Conservation (phyloP, 2,113 vertebrate genomes). For the Tretioscincus oriximinensis region DNA sequence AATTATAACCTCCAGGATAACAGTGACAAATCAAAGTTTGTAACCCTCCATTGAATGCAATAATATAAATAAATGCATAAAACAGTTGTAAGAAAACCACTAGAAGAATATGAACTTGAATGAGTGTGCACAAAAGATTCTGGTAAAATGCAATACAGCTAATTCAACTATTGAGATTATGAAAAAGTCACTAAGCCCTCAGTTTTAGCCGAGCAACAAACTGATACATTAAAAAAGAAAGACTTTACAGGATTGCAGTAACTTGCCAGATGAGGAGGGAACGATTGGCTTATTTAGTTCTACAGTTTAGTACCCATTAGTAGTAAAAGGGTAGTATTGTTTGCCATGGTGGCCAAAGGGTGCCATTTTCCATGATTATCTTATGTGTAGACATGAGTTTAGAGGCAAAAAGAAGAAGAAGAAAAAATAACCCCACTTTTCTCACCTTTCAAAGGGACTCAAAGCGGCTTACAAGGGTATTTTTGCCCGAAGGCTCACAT, state of each 20-base stretch:
- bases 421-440: no score
- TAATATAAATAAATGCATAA: neutral
- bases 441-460: no score
- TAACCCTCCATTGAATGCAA: neutral
- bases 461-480: no score
- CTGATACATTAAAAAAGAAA: neutral
- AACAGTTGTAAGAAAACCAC: neutral
- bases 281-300: neutral
- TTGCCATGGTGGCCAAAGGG: no score
- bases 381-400: no score
- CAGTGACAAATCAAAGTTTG: neutral
- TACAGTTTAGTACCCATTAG: neutral
- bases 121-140: constrained; percentile 19
- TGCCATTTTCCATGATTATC: no score
- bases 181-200: neutral
- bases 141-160: neutral
- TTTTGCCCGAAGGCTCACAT: no score
- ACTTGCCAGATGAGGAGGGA: neutral
- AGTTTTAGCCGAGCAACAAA: neutral
- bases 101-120: constrained; percentile 41
- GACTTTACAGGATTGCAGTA: neutral
- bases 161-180: neutral
- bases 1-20: constrained; percentile 14
- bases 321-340: no score
- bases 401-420: no score